These are phyloP conservation scores for Drosophila ananassae DNA, from an alignment of 1,140 invertebrate genomes.

Conservation along the genomic window DNA sequence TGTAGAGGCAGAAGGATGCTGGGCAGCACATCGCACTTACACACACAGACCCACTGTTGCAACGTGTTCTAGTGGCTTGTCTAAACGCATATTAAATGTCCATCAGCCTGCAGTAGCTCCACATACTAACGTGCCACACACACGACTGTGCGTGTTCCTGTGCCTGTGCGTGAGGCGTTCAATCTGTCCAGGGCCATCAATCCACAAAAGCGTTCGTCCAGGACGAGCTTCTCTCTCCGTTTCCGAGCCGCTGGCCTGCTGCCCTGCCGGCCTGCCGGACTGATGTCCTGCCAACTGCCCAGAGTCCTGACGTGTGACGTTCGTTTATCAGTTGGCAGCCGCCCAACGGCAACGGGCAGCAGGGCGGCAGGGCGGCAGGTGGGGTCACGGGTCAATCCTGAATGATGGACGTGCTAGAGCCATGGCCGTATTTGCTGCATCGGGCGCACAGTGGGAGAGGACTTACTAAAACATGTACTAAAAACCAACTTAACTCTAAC, in stretches of 20 bases:
- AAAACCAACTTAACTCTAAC: too few species aligned
- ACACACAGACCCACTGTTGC: slow-evolving; percentile 12
- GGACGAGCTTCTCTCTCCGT: slow-evolving; percentile 29
- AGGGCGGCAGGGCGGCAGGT: slow-evolving; percentile 8
- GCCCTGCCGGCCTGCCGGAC: not conserved
- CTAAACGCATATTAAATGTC: slow-evolving; percentile 79
- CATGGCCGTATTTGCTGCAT: slow-evolving; percentile 9
- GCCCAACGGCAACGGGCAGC: slow-evolving; percentile 24
- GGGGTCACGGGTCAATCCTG: slow-evolving; percentile 20
- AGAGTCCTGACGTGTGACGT: slow-evolving; percentile 73
- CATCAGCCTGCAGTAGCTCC: slow-evolving; percentile 48
- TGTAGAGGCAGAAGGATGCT: slow-evolving; percentile 30
- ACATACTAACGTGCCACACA: not conserved
- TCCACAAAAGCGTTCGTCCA: slow-evolving; percentile 72
- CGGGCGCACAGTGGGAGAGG: slow-evolving; percentile 15
- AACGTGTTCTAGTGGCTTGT: slow-evolving; percentile 42
- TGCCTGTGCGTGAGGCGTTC: slow-evolving; percentile 48
- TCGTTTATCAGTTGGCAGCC: slow-evolving; percentile 73
- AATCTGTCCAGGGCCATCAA: slow-evolving; percentile 76
- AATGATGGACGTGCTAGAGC: slow-evolving; percentile 49
- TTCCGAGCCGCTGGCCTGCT: not conserved
- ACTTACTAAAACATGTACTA: not conserved
- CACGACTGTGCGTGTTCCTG: not conserved
- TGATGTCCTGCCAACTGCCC: slow-evolving; percentile 38
- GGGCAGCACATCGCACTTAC: slow-evolving; percentile 24